Conservation (phyloP, 2,888 invertebrate genomes). For the Hymenopus coronatus region DNA sequence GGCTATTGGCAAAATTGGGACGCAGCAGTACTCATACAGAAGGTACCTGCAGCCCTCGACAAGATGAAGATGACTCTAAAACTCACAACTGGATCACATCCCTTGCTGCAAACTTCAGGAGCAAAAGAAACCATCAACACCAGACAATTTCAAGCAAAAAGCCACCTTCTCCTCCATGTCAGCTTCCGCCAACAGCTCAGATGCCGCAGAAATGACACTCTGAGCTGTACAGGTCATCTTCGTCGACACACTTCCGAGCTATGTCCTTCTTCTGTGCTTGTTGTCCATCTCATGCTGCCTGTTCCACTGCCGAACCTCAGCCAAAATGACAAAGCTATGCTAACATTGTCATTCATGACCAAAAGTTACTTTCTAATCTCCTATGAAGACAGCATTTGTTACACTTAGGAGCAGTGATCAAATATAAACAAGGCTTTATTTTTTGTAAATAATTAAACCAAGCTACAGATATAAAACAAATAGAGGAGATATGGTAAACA, state of each 20-base stretch:
- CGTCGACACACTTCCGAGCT: neutral
- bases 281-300: neutral
- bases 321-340: neutral
- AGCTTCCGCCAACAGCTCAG: neutral
- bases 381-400: neutral
- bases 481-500: too few species aligned
- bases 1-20: neutral
- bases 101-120: constrained; percentile 45
- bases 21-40: constrained; percentile 15
- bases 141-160: neutral
- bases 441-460: too few species aligned
- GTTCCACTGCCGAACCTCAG: neutral
- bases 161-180: neutral
- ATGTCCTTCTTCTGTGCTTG: neutral
- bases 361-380: neutral
- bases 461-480: too few species aligned
- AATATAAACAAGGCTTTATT: too few species aligned
- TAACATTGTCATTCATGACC: neutral
- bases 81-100: constrained; percentile 47
- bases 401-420: too few species aligned
- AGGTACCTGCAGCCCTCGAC: neutral
- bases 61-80: constrained; percentile 31
- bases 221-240: neutral
- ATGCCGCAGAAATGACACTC: neutral
- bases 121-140: constrained; percentile 26